phyloP scores from a whole-genome alignment of 2,797 vertebrate species.

The Ambastaia sidthimunki region DNA sequence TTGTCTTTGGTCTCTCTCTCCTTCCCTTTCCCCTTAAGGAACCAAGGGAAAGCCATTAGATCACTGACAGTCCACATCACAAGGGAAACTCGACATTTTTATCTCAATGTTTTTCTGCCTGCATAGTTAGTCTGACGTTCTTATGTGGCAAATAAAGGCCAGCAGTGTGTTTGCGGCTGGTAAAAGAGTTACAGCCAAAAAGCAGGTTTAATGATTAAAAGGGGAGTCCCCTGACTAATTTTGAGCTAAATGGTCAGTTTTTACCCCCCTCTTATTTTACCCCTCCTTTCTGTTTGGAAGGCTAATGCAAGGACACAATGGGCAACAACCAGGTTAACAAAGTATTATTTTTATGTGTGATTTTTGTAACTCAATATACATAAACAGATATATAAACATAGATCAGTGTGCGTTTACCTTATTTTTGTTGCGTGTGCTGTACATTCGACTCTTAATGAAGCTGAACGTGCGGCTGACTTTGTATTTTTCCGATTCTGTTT shows the following conservation, averaged over 20 bases:
- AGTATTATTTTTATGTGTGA: too few species aligned
- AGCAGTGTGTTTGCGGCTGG: slow-evolving; percentile 4
- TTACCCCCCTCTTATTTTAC: neutral
- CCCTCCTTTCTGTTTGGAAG: neutral
- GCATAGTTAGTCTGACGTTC: neutral
- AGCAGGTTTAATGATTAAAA: slow-evolving; percentile 56
- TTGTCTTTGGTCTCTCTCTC: slow-evolving; percentile 86
- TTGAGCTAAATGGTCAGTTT: neutral
- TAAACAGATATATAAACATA: too few species aligned
- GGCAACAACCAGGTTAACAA: neutral
- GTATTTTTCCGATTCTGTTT: slow-evolving; percentile 90
- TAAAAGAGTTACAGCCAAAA: slow-evolving; percentile 11
- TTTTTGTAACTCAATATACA: neutral
- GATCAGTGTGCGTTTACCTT: slow-evolving; percentile 69
- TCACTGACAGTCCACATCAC: slow-evolving; percentile 1
- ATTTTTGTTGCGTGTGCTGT: slow-evolving; percentile 90
- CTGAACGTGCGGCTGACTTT: slow-evolving; percentile 96
- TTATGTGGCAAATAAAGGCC: slow-evolving; percentile 3
- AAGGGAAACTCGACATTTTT: neutral
- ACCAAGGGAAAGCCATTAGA: slow-evolving; percentile 63
- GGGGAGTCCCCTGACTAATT: slow-evolving; percentile 5
- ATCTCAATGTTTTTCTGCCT: slow-evolving; percentile 1
- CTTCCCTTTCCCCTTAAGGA: slow-evolving; percentile 86
- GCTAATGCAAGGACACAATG: neutral
- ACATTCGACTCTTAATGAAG: slow-evolving; percentile 94